Evolutionary conservation across 2,113 vertebrate genomes (phyloP), one percentile per base, ranked within the genome.

Genomic region (Apaloderma vittatum): DNA sequence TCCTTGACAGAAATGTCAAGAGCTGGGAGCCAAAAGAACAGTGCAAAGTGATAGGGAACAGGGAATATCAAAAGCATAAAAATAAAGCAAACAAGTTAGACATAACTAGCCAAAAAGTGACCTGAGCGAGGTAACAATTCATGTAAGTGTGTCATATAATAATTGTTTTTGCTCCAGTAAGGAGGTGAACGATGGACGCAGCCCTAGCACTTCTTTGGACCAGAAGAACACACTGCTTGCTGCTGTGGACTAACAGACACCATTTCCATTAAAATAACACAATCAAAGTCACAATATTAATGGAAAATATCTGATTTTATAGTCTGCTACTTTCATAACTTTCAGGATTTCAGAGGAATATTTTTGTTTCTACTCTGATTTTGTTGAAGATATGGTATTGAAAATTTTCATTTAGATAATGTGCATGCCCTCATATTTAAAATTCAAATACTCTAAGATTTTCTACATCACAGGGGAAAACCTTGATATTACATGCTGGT

Each of bases 331-430:
- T 12, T 36, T 8, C 29, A 32, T 36, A 72, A 49, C 54, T 78
- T 75, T 84, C 45, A 68, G 34, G 34, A 77, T 87, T 78, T 93
- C 24, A 49, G 21, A 85, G 70, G 18, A 55, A 15, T 30, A 36
- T 27, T 66, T 88, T 83, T 85, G 9, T 80, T 91, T 65, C 52
- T 52, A 52, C 6, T 63, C 29, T 45, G 74, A 52, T 79, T 88
- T 34, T 71, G 24, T 84, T 43, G 67, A 65, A 83, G 43, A 63
- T 43, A 86, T 9, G 15, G 17, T 55, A 67, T 63, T n/a, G 15
- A 20, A 40, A 6, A 15, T 26, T 94, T 94, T 86, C 19, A 93
- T 85, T 95, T 91, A 46, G 66, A 85, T 83, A 84, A 94, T 85
- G 52, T 70, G 9, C 30, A 55, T 76, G 43, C 6, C 7, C 8